Base-by-base conservation (phyloP, 2,113 vertebrate genomes). In the Motacilla tschutschensis region DNA sequence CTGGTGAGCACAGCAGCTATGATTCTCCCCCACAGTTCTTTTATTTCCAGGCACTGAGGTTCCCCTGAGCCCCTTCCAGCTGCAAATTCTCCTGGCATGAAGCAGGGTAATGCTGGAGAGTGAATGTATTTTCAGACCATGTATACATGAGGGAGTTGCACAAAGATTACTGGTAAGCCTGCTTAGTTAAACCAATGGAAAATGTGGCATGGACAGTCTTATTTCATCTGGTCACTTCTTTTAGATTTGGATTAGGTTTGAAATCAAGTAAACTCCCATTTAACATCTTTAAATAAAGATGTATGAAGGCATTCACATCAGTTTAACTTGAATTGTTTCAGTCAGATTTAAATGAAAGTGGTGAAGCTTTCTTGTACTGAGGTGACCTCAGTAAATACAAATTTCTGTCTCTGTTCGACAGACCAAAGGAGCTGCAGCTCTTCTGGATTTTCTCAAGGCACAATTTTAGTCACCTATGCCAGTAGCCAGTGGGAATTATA, bases 261-360 rank as follows among this genome's bases (percentile, higher is more conserved):
- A 93, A 90, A 86, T 79, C 60, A 67, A 90, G 79, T 84, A 86
- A 93, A 53, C 57, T 47, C 36, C 35, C 58, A 70, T 90, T 93
- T 93, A 92, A 88, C 86, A 73, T 89, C 79, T 87, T 93, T 84
- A 88, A 79, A 83, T 91, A 90, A 92, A 88, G 86, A 88, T 77
- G 80, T 79, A 64, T 84, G 75, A 83, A 89, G 71, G 55, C 66
- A 76, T 92, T 92, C 26, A 1, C 64, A 38, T 92, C 80, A 70
- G 67, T 91, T 91, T 88, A 93, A 59, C 71, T 88, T 83, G 67
- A 90, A 91, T 90, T 81, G 83, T 92, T 94, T 86, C 74, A 77
- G 92, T 83, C 78, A 84, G 74, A 53, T 84, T 86, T 86, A 84
- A 93, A 90, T 79, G 44, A 90, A 89, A 89, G 15, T 0, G 0